Conservation (phyloP, 1,140 invertebrate species). For the Apolygus lucorum region DNA sequence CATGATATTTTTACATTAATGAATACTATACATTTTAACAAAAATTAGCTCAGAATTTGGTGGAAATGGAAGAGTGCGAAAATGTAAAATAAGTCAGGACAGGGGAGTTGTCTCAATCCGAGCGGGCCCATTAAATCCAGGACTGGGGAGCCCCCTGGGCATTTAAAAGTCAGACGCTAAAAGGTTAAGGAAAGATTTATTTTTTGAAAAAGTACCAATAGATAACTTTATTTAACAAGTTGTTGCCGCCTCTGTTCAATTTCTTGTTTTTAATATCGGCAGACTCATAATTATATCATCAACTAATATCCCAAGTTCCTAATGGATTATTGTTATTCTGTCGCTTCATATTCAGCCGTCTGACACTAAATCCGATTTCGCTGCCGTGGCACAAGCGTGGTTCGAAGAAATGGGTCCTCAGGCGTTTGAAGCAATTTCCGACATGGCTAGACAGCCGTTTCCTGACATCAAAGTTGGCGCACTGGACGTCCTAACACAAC, state of each 20-base stretch:
- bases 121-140: too few species aligned
- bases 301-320: not conserved
- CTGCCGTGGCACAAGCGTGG: conserved; percentile 49
- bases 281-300: not conserved
- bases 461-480: conserved; percentile 48
- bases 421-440: conserved; percentile 46
- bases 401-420: conserved; percentile 45
- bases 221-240: conserved; percentile 5
- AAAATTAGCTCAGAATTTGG: too few species aligned
- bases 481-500: conserved; percentile 43
- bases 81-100: too few species aligned
- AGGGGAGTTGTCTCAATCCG: too few species aligned
- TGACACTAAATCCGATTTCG: conserved; percentile 43
- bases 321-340: not conserved
- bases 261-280: not conserved
- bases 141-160: too few species aligned
- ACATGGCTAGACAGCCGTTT: conserved; percentile 53
- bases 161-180: too few species aligned
- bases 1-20: too few species aligned
- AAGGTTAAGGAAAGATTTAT: too few species aligned
- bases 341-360: conserved; percentile 31
- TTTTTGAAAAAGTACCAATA: not conserved
- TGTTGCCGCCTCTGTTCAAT: not conserved
- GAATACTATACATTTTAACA: too few species aligned
- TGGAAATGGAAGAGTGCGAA: too few species aligned